Conservation (phyloP, 1,140 invertebrate species). For the Habropoda laboriosa region DNA sequence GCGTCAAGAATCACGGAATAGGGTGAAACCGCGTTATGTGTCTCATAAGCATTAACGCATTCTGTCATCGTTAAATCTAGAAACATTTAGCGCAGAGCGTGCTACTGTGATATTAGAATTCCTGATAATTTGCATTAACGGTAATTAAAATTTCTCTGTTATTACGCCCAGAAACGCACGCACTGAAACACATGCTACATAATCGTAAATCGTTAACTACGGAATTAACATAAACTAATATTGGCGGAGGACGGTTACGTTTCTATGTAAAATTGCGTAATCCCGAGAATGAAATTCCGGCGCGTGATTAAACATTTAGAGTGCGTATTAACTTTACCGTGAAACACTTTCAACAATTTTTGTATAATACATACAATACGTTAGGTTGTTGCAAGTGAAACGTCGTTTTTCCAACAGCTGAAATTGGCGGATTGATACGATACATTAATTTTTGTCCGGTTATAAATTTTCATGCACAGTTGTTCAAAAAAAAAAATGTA, state of each 20-base stretch:
- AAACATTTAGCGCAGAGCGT: background rate
- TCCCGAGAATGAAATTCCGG: background rate
- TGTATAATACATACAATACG: background rate
- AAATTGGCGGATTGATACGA: no score
- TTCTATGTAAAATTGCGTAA: conserved; percentile 6
- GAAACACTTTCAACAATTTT: background rate
- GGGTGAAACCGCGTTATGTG: background rate
- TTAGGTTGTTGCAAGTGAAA: no score
- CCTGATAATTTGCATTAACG: conserved; percentile 21
- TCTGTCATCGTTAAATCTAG: background rate
- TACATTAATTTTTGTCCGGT: no score
- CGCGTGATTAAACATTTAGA: background rate
- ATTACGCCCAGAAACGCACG: background rate
- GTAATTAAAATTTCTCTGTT: conserved; percentile 34
- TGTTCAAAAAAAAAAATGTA: no score
- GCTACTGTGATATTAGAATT: conserved; percentile 16
- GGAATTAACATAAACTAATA: conserved; percentile 38
- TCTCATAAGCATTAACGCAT: background rate
- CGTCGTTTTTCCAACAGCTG: no score
- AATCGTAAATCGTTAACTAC: conserved; percentile 5
- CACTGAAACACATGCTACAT: background rate
- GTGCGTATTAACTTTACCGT: background rate
- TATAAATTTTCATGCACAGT: no score
- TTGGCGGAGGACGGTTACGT: background rate
- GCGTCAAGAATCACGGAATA: background rate